Percentiles rank a stretch among this genome's conserved stretches.
Evolutionary conservation across 2,888 invertebrate species (phyloP).

Genomic region (Cheilosia soror): DNA sequence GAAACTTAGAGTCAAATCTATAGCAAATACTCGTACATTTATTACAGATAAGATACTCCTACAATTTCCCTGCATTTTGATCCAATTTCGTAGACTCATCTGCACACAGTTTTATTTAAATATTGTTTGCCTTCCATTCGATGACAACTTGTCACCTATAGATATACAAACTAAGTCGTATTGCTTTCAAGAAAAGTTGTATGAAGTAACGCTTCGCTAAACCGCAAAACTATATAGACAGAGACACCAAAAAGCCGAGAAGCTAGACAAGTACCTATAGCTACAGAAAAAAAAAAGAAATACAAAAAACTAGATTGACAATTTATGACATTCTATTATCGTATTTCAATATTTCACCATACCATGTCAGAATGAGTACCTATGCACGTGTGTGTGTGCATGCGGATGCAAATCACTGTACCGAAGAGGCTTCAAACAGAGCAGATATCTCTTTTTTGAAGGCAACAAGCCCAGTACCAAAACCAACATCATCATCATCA

Average conservation of each 20-base stretch:
- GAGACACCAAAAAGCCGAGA: constrained; percentile 35
- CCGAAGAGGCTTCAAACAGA: constrained; percentile 55
- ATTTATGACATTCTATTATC: constrained; percentile 68
- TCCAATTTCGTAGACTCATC: background rate
- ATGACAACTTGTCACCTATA: background rate
- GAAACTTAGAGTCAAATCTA: too few species aligned
- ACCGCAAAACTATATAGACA: constrained; percentile 40
- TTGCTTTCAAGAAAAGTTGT: constrained; percentile 10
- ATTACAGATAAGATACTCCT: too few species aligned
- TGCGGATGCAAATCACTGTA: constrained; percentile 70
- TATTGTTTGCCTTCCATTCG: constrained; percentile 3
- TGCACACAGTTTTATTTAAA: background rate
- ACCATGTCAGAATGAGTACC: background rate
- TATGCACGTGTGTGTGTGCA: background rate
- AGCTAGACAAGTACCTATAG: constrained; percentile 31
- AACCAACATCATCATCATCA: constrained; percentile 43
- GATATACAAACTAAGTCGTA: background rate
- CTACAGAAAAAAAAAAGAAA: constrained; percentile 1
- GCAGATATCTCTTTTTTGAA: constrained; percentile 30
- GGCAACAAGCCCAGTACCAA: constrained; percentile 53
- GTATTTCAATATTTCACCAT: constrained; percentile 70
- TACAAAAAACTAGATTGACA: constrained; percentile 34
- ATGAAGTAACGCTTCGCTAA: constrained; percentile 62
- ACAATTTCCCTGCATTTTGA: background rate
- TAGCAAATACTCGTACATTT: too few species aligned